Evolutionary conservation across 2,113 vertebrate genomes (phyloP).

Genomic region (Sinocyclocheilus rhinocerous): DNA sequence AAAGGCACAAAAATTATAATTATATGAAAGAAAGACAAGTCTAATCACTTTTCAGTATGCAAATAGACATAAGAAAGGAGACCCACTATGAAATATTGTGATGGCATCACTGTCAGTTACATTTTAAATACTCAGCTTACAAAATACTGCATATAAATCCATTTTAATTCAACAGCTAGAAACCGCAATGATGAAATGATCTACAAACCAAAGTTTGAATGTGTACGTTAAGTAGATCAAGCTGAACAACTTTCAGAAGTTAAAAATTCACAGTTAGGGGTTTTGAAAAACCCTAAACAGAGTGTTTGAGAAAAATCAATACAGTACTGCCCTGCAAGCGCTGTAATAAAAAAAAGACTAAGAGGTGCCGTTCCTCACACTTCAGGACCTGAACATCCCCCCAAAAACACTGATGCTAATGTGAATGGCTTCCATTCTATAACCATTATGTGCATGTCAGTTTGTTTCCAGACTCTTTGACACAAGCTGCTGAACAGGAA

Average conservation of each 20-base stretch:
- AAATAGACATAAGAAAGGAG: too few species aligned
- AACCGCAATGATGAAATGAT: not conserved
- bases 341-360: slow-evolving; percentile 4
- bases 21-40: too few species aligned
- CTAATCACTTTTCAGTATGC: too few species aligned
- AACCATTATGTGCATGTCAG: slow-evolving; percentile 70
- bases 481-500: slow-evolving; percentile 72
- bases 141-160: not conserved
- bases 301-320: slow-evolving; percentile 9
- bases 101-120: not conserved
- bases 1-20: too few species aligned
- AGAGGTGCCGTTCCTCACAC: slow-evolving; percentile 27
- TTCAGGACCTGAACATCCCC: not conserved
- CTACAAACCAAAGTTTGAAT: not conserved
- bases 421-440: slow-evolving; percentile 67
- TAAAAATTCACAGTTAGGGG: not conserved
- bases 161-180: not conserved
- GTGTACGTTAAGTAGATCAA: not conserved
- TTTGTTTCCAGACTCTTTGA: slow-evolving; percentile 74
- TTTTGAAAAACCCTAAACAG: not conserved
- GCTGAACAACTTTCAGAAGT: not conserved
- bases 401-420: slow-evolving; percentile 1
- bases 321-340: not conserved
- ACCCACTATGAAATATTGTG: too few species aligned
- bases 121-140: not conserved